Evolutionary conservation across 2,797 vertebrate genomes (phyloP).

Genomic region (Leptoclinus maculatus): DNA sequence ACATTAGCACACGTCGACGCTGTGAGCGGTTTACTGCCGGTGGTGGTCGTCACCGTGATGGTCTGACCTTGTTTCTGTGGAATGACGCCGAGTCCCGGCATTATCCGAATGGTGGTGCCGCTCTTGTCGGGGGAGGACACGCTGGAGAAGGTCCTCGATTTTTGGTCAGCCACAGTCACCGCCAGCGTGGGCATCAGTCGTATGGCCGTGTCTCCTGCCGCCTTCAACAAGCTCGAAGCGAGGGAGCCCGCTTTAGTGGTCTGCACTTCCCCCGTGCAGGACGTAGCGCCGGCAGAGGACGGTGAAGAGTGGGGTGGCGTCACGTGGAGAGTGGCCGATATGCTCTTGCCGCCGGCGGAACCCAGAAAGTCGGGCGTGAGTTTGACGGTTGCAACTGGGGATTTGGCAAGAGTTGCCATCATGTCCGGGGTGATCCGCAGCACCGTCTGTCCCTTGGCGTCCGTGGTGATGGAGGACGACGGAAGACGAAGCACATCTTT

Average conservation of each 20-base stretch:
- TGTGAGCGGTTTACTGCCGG: constrained; percentile 75
- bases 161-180: constrained; percentile 92
- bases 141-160: constrained; percentile 86
- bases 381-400: constrained; percentile 95
- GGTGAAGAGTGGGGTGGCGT: constrained; percentile 81
- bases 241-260: constrained; percentile 76
- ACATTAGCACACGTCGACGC: constrained; percentile 82
- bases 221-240: constrained; percentile 87
- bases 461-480: constrained; percentile 96
- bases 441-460: constrained; percentile 97
- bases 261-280: constrained; percentile 81
- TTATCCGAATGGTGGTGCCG: constrained; percentile 92
- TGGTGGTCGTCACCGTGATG: constrained; percentile 88
- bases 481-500: constrained; percentile 97
- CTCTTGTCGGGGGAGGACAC: constrained; percentile 90
- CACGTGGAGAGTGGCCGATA: constrained; percentile 94
- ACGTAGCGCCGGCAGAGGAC: constrained; percentile 60
- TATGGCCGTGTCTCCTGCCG: constrained; percentile 87
- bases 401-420: constrained; percentile 99
- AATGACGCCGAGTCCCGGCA: constrained; percentile 94
- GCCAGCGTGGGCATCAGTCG: constrained; percentile 96
- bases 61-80: constrained; percentile 93
- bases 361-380: constrained; percentile 96
- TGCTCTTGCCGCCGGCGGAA: constrained; percentile 87
- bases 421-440: constrained; percentile 98